Evolutionary conservation across 2,888 invertebrate species (phyloP), one percentile per base, ranked within the genome.

Genomic region (Sepiola atlantica): DNA sequence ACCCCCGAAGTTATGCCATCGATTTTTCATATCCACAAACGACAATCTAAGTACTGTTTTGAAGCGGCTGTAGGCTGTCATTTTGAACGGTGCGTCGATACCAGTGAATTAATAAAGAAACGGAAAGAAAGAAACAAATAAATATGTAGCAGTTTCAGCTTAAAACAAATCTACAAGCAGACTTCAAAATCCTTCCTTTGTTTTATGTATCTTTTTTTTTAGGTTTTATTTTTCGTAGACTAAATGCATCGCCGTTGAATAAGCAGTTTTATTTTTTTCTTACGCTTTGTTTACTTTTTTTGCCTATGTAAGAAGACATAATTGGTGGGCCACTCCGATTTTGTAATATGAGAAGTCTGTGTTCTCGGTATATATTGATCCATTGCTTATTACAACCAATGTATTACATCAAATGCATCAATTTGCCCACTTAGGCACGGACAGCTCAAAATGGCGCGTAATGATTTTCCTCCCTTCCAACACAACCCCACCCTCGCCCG

Each of bases 351-450:
- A 77, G 77, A 77, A 77, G 77, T 77, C n/a, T 77, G 77, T 77
- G 21, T 77, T 77, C n/a, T n/a, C 77, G 12, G n/a, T 32, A n/a
- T 77, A 16, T 77, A 77, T 77, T 77, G 77, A 77, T 77, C 77
- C n/a, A 32, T n/a, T 16, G 77, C 77, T 77, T 77, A 77, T 77
- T 77, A 77, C 12, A 16, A 32, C 77, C 77, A 77, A 77, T 77
- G 77, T 77, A 77, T 77, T 77, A 77, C 77, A 77, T 77, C n/a
- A n/a, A 77, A 77, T 77, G 32, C 77, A 77, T 77, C 77, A 77
- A 77, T 77, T 77, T 77, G 77, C n/a, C 77, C 77, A 77, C 77
- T 77, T n/a, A 77, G 18, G 77, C 77, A 18, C 77, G 32, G 77
- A 77, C 77, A 77, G 77, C 77, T 77, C 77, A n/a, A 77, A 45